These are phyloP conservation scores for Eubasilissa regina DNA, from an alignment of 1,140 invertebrate genomes.

Conservation along the genomic window DNA sequence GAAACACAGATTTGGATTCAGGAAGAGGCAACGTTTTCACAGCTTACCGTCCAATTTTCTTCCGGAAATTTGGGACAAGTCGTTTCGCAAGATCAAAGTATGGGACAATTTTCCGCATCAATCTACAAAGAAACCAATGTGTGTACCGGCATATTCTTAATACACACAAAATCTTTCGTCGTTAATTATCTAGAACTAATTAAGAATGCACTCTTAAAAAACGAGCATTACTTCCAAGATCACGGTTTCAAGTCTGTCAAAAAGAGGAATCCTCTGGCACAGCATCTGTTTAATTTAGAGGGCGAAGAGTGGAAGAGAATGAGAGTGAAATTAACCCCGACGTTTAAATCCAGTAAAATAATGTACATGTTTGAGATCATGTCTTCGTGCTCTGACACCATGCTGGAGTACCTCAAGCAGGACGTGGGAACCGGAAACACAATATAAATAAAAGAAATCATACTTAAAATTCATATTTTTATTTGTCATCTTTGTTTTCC, in stretches of 20 bases:
- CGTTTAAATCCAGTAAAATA: slow-evolving; percentile 72
- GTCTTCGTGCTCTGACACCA: too few species aligned
- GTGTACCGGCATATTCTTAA: slow-evolving; percentile 62
- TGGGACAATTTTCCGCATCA: too few species aligned
- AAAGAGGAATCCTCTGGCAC: slow-evolving; percentile 70
- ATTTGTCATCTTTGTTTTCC: too few species aligned
- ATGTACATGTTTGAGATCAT: slow-evolving; percentile 67
- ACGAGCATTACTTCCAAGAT: slow-evolving; percentile 70
- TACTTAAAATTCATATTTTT: too few species aligned
- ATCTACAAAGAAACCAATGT: slow-evolving; percentile 42
- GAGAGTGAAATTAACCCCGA: slow-evolving; percentile 69
- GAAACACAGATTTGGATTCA: too few species aligned
- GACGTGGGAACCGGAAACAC: not conserved
- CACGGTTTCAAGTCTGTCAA: slow-evolving; percentile 66
- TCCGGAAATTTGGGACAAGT: too few species aligned
- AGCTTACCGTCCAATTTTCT: too few species aligned
- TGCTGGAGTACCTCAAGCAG: slow-evolving; percentile 62
- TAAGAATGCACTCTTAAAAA: slow-evolving; percentile 74
- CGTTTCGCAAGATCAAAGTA: too few species aligned
- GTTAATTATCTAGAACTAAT: slow-evolving; percentile 63
- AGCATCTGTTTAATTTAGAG: slow-evolving; percentile 69
- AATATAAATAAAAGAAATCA: slow-evolving; percentile 61
- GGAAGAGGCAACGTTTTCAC: too few species aligned
- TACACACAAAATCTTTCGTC: slow-evolving; percentile 69
- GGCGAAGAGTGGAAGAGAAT: slow-evolving; percentile 72